Conservation (phyloP, 2,888 invertebrate genomes). For the Hypercompe scribonia region DNA sequence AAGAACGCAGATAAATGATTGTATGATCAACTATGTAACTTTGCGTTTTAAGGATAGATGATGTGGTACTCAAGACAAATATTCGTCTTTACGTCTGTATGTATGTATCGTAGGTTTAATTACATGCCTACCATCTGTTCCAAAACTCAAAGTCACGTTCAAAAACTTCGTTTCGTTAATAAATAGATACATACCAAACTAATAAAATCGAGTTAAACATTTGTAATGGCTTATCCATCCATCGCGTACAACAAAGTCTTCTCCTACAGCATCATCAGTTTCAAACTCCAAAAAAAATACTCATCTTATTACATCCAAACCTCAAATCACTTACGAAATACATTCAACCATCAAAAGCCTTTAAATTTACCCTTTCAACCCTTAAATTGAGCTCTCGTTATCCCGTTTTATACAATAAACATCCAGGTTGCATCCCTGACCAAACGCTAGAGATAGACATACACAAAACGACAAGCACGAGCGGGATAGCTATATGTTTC, state of each 20-base stretch:
- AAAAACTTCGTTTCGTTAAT: too few species aligned
- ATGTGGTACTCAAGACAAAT: too few species aligned
- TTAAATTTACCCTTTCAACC: constrained; percentile 46
- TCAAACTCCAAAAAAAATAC: not conserved
- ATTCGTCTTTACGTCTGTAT: too few species aligned
- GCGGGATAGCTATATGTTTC: constrained; percentile 60
- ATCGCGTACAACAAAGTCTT: not conserved
- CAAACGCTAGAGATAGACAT: constrained; percentile 68
- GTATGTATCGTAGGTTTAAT: too few species aligned
- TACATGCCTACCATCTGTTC: too few species aligned
- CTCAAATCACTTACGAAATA: constrained; percentile 20
- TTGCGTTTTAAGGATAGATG: too few species aligned
- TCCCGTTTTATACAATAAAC: constrained; percentile 72
- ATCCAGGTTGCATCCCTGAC: constrained; percentile 77
- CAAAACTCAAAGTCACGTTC: too few species aligned
- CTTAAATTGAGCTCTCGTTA: constrained; percentile 54
- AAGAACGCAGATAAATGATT: too few species aligned
- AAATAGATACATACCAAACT: too few species aligned
- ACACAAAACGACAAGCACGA: constrained; percentile 50
- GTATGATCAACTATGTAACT: too few species aligned
- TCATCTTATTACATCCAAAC: not conserved
- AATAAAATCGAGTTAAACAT: too few species aligned
- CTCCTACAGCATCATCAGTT: not conserved
- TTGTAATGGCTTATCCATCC: too few species aligned
- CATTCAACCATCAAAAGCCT: constrained; percentile 45